These are phyloP conservation scores for Crenichthys baileyi DNA, from an alignment of 2,797 vertebrate genomes.

Conservation along the genomic window DNA sequence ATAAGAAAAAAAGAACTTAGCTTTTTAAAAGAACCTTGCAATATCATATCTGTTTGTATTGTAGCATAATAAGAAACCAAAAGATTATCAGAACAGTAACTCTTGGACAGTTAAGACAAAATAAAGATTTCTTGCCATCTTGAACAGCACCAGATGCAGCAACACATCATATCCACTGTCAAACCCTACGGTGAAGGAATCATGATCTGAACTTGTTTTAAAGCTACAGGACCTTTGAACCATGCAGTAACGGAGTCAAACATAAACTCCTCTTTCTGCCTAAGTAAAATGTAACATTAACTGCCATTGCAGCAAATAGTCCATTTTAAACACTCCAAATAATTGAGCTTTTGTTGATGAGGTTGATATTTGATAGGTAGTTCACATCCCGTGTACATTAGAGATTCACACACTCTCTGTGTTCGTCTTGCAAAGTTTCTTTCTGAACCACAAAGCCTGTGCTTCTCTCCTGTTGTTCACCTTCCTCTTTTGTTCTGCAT, in stretches of 20 bases:
- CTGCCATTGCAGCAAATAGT: not conserved
- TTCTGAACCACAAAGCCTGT: constrained; percentile 15
- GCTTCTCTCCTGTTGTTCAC: constrained; percentile 30
- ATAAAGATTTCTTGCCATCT: not conserved
- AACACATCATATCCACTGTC: not conserved
- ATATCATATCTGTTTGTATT: not conserved
- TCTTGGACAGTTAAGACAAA: not conserved
- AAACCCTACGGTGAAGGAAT: not conserved
- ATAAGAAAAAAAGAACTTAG: too few species aligned
- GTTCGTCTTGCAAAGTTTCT: constrained; percentile 16
- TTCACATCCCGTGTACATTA: not conserved
- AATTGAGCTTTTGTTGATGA: not conserved
- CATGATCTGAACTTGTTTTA: not conserved
- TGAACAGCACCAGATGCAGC: not conserved
- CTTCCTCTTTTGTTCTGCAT: constrained; percentile 40
- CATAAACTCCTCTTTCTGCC: not conserved
- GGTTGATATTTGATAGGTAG: not conserved
- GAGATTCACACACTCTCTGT: not conserved
- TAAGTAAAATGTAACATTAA: not conserved
- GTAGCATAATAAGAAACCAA: not conserved
- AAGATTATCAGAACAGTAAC: not conserved
- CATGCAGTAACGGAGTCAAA: not conserved
- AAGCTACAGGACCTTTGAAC: not conserved
- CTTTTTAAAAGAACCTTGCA: not conserved
- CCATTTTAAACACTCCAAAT: not conserved